phyloP scores from a whole-genome alignment of 2,888 invertebrate genomes.

The Polymixis flavicincta region DNA sequence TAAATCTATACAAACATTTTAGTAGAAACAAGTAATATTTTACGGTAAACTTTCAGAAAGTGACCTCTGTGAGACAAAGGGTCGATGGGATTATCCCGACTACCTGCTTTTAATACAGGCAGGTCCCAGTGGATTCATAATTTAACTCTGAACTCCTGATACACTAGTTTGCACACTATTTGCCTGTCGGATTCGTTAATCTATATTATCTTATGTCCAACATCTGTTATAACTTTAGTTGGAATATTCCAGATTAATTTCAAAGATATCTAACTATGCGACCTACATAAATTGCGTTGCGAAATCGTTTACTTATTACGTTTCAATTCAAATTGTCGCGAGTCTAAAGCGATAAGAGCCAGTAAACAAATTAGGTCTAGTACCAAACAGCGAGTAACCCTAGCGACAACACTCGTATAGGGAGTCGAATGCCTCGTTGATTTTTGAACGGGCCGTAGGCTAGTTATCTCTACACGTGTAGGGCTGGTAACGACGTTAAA shows the following conservation, averaged over 20 bases:
- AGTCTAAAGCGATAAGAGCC: constrained; percentile 17
- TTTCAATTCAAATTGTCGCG: constrained; percentile 20
- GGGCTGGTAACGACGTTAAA: constrained; percentile 54
- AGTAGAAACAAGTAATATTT: constrained; percentile 69
- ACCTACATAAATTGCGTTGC: constrained; percentile 12
- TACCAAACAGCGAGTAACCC: constrained; percentile 34
- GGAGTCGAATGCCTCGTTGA: constrained; percentile 34
- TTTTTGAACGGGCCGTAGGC: constrained; percentile 53
- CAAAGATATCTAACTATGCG: constrained; percentile 3
- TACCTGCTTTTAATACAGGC: constrained; percentile 77
- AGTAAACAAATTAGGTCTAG: constrained; percentile 46
- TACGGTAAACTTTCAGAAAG: constrained; percentile 74
- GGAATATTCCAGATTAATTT: constrained; percentile 20
- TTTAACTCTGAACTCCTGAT: constrained; percentile 73
- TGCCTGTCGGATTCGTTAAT: constrained; percentile 62
- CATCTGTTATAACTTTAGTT: constrained; percentile 17
- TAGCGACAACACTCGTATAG: constrained; percentile 22
- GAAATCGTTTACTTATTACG: constrained; percentile 7
- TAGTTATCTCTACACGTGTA: constrained; percentile 48
- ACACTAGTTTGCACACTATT: constrained; percentile 68
- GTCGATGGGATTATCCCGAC: constrained; percentile 75
- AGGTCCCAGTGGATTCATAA: constrained; percentile 76
- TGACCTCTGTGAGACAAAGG: constrained; percentile 74
- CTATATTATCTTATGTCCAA: constrained; percentile 56
- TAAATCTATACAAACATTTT: constrained; percentile 34